Conservation (phyloP, 1,140 invertebrate species). For the Ooceraea biroi region DNA sequence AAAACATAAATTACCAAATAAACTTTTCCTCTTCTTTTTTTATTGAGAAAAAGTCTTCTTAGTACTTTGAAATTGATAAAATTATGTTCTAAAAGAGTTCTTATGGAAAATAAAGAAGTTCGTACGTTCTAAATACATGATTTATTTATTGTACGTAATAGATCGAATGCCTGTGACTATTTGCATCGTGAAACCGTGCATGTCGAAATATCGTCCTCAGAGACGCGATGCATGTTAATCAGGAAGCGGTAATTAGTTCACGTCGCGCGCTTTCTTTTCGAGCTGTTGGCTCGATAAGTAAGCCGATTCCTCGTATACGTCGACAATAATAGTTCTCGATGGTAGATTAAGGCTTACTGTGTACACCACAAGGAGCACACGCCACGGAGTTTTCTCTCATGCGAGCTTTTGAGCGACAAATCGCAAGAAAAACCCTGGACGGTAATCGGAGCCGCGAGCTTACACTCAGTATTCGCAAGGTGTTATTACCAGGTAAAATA, state of each 20-base stretch:
- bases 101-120: not conserved
- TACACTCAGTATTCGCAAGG: slow-evolving; percentile 15
- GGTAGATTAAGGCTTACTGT: slow-evolving; percentile 25
- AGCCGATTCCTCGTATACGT: slow-evolving; percentile 19
- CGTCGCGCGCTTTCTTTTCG: slow-evolving; percentile 22
- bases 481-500: slow-evolving; percentile 47
- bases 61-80: no score
- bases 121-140: not conserved
- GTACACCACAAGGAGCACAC: not conserved
- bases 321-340: slow-evolving; percentile 37
- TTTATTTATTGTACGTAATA: not conserved
- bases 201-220: slow-evolving; percentile 35
- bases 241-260: slow-evolving; percentile 41
- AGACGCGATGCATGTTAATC: slow-evolving; percentile 34
- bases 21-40: slow-evolving; percentile 19
- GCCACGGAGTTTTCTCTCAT: not conserved
- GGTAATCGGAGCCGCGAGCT: slow-evolving; percentile 17
- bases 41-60: not conserved
- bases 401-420: not conserved
- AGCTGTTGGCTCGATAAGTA: not conserved
- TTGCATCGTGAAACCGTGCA: slow-evolving; percentile 28
- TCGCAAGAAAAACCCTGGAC: not conserved
- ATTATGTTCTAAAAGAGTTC: not conserved
- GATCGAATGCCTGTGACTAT: not conserved
- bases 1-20: slow-evolving; percentile 43